These are phyloP conservation scores for Acleris holmiana DNA, from an alignment of 2,888 invertebrate genomes.

Conservation along the genomic window DNA sequence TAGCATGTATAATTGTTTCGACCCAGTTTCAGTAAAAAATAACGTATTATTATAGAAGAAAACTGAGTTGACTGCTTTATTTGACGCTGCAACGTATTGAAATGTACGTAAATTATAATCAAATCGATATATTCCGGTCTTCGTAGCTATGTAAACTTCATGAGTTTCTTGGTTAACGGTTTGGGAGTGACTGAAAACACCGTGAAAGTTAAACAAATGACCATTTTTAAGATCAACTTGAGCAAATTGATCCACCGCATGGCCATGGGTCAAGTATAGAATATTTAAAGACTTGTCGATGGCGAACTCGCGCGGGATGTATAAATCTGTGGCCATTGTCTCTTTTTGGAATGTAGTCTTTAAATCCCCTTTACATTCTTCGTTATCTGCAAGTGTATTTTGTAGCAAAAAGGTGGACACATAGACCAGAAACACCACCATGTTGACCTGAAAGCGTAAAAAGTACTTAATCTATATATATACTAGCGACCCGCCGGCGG, in stretches of 20 bases:
- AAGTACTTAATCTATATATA: too few relatives aligned
- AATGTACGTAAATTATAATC: background rate
- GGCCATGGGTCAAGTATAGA: background rate
- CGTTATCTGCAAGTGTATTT: background rate
- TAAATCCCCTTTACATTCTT: background rate
- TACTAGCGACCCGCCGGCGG: too few relatives aligned
- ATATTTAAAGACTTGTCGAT: background rate
- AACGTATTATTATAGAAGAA: background rate
- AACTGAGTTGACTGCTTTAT: background rate
- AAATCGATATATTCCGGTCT: background rate
- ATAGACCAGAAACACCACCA: background rate
- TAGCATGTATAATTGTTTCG: background rate
- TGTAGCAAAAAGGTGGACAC: background rate
- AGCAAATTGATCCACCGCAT: background rate
- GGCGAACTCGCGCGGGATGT: background rate
- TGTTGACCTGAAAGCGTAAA: background rate
- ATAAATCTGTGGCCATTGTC: fast-evolving
- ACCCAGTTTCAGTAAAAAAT: background rate
- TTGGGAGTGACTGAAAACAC: background rate
- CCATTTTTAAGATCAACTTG: background rate
- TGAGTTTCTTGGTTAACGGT: background rate
- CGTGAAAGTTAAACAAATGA: background rate
- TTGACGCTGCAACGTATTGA: background rate
- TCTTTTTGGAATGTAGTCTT: background rate
- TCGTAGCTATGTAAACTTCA: background rate